A percentile compares a stretch with the other conserved stretches of the same genome.
Conservation (phyloP, 2,113 vertebrate species). For the Athene noctua region DNA sequence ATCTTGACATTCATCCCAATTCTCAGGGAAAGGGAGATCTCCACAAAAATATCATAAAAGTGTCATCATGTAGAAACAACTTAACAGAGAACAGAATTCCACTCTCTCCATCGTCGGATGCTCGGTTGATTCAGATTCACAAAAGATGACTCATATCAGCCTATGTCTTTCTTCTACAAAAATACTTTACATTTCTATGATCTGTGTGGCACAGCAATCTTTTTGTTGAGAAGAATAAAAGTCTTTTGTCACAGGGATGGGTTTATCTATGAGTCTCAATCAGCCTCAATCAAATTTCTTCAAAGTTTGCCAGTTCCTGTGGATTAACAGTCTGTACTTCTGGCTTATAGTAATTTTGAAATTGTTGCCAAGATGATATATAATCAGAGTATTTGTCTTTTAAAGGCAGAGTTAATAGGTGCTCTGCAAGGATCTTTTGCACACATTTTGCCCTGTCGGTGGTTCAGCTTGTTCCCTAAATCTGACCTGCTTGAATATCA, state of each 20-base stretch:
- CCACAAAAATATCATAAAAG: background rate
- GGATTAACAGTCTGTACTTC: background rate
- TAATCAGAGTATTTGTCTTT: background rate
- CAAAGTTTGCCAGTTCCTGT: background rate
- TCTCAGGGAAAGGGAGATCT: background rate
- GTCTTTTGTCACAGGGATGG: background rate
- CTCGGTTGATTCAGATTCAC: background rate
- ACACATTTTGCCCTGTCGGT: background rate
- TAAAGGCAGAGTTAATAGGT: background rate
- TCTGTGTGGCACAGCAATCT: background rate
- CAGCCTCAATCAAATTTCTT: background rate
- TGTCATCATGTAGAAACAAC: background rate
- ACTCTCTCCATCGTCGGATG: background rate
- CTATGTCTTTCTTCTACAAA: background rate
- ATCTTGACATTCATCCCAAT: background rate
- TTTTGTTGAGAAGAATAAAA: background rate
- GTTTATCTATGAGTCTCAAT: background rate
- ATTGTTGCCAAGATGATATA: background rate
- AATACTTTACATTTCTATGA: slow-evolving; percentile 24
- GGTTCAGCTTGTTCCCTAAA: background rate
- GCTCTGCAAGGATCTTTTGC: background rate
- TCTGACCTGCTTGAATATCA: background rate
- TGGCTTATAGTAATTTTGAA: background rate
- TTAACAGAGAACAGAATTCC: background rate
- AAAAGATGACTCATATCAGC: background rate